These are phyloP conservation scores for Zaprionus lachaisei DNA, from an alignment of 1,140 invertebrate species.

Conservation along the genomic window DNA sequence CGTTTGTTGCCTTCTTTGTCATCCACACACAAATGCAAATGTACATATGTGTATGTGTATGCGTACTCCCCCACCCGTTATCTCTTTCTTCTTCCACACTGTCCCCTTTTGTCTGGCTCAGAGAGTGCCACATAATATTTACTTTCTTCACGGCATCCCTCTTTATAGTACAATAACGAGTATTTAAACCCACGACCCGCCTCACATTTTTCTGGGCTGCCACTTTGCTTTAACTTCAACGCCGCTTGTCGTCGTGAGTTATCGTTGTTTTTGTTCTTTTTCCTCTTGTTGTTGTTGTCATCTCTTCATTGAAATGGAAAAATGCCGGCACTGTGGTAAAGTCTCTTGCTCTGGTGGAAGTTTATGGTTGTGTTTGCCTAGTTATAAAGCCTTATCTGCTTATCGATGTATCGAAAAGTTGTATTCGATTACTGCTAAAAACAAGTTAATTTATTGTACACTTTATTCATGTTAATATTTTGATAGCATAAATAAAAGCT, in stretches of 20 bases:
- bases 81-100: neutral
- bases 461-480: too few species aligned
- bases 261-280: slow-evolving; percentile 41
- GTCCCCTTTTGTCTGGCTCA: neutral
- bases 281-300: slow-evolving; percentile 34
- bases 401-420: too few species aligned
- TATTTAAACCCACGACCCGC: slow-evolving; percentile 16
- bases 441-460: too few species aligned
- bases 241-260: slow-evolving; percentile 49
- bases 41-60: too few species aligned
- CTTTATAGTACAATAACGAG: slow-evolving; percentile 9
- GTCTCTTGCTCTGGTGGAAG: too few species aligned
- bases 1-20: too few species aligned
- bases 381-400: too few species aligned
- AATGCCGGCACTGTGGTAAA: neutral
- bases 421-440: too few species aligned
- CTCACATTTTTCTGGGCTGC: slow-evolving; percentile 34
- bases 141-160: slow-evolving; percentile 1
- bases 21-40: too few species aligned
- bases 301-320: slow-evolving; percentile 66
- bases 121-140: slow-evolving; percentile 17
- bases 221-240: slow-evolving; percentile 58
- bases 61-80: neutral
- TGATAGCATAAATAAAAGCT: too few species aligned
- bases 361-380: too few species aligned